Evolutionary conservation across 2,113 vertebrate species (phyloP).

Genomic region (Nyctereutes procyonoides): DNA sequence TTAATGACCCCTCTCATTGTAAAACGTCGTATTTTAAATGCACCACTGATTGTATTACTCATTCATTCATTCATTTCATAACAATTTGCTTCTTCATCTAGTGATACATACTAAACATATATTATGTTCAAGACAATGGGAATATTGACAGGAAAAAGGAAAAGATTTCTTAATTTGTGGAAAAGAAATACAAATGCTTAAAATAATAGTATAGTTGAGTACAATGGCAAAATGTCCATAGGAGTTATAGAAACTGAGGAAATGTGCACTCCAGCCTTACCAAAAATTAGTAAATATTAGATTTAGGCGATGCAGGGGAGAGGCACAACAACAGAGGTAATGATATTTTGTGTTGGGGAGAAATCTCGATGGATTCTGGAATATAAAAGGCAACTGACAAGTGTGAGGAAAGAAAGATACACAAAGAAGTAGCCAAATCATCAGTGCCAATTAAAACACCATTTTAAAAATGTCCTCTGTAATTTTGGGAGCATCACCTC

Average conservation of each 20-base stretch:
- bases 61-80: neutral
- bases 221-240: neutral
- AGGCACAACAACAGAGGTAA: neutral
- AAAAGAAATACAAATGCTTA: conserved; percentile 22
- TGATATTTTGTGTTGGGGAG: neutral
- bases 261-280: neutral
- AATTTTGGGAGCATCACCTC: neutral
- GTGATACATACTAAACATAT: neutral
- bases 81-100: conserved; percentile 16
- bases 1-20: neutral
- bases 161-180: neutral
- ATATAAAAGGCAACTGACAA: neutral
- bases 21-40: neutral
- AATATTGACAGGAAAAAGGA: neutral
- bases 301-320: neutral
- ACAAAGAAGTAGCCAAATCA: neutral
- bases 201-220: neutral
- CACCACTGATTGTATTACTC: neutral
- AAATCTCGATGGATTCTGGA: conserved; percentile 5
- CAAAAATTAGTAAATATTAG: neutral
- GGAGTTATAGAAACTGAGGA: neutral
- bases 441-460: neutral
- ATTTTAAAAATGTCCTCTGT: neutral
- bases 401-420: neutral
- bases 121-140: neutral